Base-by-base conservation (phyloP, 2,113 vertebrate genomes). In the Accipiter virgatus region DNA sequence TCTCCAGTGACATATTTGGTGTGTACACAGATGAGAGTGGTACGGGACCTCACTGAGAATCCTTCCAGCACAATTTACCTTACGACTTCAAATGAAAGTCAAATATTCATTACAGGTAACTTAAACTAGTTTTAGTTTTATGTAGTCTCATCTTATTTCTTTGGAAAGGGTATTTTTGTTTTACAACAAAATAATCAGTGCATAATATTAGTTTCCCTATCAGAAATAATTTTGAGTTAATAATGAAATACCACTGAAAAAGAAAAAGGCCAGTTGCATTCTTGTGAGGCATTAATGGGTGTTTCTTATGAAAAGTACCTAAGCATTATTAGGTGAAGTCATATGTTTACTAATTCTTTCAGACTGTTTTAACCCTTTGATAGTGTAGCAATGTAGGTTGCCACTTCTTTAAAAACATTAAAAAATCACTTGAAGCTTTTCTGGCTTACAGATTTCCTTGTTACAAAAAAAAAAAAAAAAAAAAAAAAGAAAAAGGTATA, bases 11-110 rank as follows among this genome's bases (percentile, higher is more conserved):
- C 97, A 4, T 98, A 99, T 95, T 94, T 99, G 85, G 98, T 99
- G 72, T 99, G 99, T 96, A 99, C 99, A 70, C 99, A 99, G 94
- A 99, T 99, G 99, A 98, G 98, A 87, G 98, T 99, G 88, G 98
- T 99, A 87, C 97, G 96, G 50, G 98, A 98, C 71, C 79, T 94
- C 17, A 45, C n/a, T 43, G 98, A 96, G 52, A 90, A 96, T 86
- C 88, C 95, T 40, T 86, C 96, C 91, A 96, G 53, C 42, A 82
- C 95, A 56, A 80, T 97, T 42, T 99, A 99, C 85, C 98, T 99
- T 90, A 99, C 99, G 0, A 99, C 98, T 94, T 99, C 99, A 95
- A 98, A 98, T 78, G 99, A 99, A 97, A 99, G 99, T 23, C 98
- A 98, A 79, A 97, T 98, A 29, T 99, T 98, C 94, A 98, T 98